A percentile compares a stretch with the other conserved stretches of the same genome.
Conservation (phyloP, 2,888 invertebrate genomes). For the Spodoptera picta region DNA sequence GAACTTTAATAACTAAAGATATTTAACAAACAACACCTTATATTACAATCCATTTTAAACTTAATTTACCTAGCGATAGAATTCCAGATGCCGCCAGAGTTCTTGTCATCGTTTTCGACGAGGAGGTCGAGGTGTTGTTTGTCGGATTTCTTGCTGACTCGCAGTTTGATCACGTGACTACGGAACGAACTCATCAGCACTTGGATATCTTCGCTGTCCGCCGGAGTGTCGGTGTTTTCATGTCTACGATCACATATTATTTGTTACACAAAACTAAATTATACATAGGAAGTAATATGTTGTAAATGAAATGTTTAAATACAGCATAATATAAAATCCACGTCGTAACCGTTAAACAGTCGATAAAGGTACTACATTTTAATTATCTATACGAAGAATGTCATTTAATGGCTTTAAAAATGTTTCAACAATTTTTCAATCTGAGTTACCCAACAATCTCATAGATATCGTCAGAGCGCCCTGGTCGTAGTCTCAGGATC, state of each 20-base stretch:
- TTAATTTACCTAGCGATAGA: constrained; percentile 94
- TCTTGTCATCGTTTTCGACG: constrained; percentile 92
- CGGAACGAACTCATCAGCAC: constrained; percentile 94
- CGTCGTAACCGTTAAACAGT: too few relatives aligned
- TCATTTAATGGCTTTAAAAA: too few relatives aligned
- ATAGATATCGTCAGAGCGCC: constrained; percentile 98
- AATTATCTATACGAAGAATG: too few relatives aligned
- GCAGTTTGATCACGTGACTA: constrained; percentile 96
- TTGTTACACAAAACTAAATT: too few relatives aligned
- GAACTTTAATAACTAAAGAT: too few relatives aligned
- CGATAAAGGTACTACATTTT: too few relatives aligned
- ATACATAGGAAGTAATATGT: too few relatives aligned
- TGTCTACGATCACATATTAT: constrained; percentile 83
- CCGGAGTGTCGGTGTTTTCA: constrained; percentile 93
- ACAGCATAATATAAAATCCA: background rate
- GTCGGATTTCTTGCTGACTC: constrained; percentile 96
- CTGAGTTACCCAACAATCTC: constrained; percentile 92
- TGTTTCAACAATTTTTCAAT: background rate
- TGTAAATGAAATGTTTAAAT: background rate
- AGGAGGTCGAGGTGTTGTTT: constrained; percentile 96
- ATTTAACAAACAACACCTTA: background rate
- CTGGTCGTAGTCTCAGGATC: constrained; percentile 96
- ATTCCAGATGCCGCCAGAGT: constrained; percentile 95
- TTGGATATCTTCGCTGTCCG: constrained; percentile 92
- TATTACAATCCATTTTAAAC: background rate